Conservation (phyloP, 2,797 vertebrate species). For the Heteromormyrus szaboi region DNA sequence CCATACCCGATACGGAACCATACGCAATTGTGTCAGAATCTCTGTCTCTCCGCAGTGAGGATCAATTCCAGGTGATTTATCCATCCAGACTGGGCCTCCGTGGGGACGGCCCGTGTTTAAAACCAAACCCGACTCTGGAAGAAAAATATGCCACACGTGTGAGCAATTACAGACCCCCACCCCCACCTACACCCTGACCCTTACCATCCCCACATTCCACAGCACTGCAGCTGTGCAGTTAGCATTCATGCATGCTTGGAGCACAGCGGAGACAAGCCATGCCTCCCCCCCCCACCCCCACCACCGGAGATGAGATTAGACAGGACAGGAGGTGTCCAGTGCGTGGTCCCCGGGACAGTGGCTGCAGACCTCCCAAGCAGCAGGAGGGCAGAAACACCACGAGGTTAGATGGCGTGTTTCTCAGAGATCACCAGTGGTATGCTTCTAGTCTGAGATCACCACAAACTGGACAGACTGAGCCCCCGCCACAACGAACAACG, state of each 20-base stretch:
- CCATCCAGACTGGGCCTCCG: neutral
- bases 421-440: neutral
- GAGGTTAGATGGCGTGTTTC: neutral
- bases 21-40: neutral
- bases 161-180: slow-evolving; percentile 28
- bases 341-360: neutral
- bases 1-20: neutral
- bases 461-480: neutral
- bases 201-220: slow-evolving; percentile 23
- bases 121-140: slow-evolving; percentile 28
- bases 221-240: slow-evolving; percentile 2
- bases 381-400: neutral
- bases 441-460: neutral
- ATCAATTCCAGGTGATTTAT: slow-evolving; percentile 12
- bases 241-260: neutral
- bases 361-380: neutral
- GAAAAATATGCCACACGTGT: slow-evolving; percentile 32
- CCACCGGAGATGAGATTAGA: neutral
- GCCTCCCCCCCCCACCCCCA: too few relatives aligned
- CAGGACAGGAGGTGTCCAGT: neutral
- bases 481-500: neutral
- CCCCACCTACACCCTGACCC: neutral
- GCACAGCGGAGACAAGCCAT: neutral
- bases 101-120: neutral
- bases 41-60: neutral